Percentiles rank a stretch among this genome's conserved stretches.
These are phyloP conservation scores for Phaethornis superciliosus DNA, from an alignment of 2,113 vertebrate genomes.

Conservation along the genomic window DNA sequence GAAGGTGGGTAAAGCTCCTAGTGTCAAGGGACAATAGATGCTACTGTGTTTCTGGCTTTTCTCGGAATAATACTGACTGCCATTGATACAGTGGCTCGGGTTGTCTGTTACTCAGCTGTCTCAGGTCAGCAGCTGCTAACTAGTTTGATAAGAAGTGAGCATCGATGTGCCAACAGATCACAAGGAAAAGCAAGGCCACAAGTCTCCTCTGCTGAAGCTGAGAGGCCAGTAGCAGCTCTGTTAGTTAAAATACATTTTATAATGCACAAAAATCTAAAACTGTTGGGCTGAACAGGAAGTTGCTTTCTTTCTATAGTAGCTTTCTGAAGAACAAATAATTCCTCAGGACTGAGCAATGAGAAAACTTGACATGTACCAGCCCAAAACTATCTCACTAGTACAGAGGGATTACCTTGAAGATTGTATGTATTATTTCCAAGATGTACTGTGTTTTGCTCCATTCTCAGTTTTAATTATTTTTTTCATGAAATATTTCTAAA, in stretches of 20 bases:
- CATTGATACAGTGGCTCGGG: neutral
- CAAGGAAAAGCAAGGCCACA: neutral
- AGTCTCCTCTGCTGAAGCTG: neutral
- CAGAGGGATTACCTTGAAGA: neutral
- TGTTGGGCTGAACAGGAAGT: neutral
- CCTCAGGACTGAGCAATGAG: neutral
- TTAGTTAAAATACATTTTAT: neutral
- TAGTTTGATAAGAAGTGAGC: neutral
- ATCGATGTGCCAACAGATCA: neutral
- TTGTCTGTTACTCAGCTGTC: neutral
- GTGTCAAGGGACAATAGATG: neutral
- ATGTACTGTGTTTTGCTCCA: neutral
- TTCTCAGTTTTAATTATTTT: neutral
- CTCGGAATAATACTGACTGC: neutral
- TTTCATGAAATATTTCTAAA: neutral
- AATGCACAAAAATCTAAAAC: neutral
- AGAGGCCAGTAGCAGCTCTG: neutral
- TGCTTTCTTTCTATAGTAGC: neutral
- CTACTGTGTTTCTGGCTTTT: neutral
- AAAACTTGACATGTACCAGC: neutral
- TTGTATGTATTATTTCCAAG: neutral
- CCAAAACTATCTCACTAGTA: neutral
- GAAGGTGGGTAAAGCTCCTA: neutral
- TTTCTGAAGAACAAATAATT: neutral
- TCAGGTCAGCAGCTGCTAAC: neutral